Base-by-base conservation (phyloP, 1,140 invertebrate genomes). In the Brachionus plicatilis region DNA sequence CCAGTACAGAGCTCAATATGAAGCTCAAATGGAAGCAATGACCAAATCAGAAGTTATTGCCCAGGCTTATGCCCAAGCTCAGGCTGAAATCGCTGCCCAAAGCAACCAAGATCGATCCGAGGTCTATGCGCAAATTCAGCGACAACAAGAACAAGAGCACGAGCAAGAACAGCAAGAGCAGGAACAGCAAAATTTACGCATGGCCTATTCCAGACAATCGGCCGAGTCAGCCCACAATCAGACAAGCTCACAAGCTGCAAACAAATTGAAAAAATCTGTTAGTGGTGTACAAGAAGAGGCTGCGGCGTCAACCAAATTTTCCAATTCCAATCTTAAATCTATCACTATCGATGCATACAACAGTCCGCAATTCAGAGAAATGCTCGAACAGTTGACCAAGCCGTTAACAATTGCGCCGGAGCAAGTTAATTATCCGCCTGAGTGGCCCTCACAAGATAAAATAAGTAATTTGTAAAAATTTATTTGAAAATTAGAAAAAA, bases 381-480 rank as follows among this genome's bases (percentile, higher is more conserved):
- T 82, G 50, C 41, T 82, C 12, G 79, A 82, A 47, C 79, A 65
- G 29, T 47, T 82, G 14, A 45, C 79, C n/a, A 82, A 68, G 41
- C 79, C 79, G n/a, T 45, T 82, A 29, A 65, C 79, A 41, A 27
- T 82, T 37, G 27, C 79, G 24, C 37, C 79, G 1, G 79, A 82
- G 20, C 79, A 82, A 68, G 41, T 82, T 14, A 65, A 65, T 47
- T 82, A 82, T 68, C 79, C 79, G 41, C 79, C 79, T 14, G 79
- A 82, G 11, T 82, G 79, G 79, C 79, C 79, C 56, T 82, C 79
- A 3, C 50, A 82, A 45, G 79, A 82, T 24, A 82, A 82, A 82
- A 82, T 82, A 17, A 68, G 79, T 82, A 65, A 72, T 20, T 43
- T 43, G 3, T 37, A 7, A 37, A 45, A 20, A 17, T 41, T 20